These are phyloP conservation scores for Prosopocoilus inquinatus DNA, from an alignment of 2,888 invertebrate species.

Conservation along the genomic window DNA sequence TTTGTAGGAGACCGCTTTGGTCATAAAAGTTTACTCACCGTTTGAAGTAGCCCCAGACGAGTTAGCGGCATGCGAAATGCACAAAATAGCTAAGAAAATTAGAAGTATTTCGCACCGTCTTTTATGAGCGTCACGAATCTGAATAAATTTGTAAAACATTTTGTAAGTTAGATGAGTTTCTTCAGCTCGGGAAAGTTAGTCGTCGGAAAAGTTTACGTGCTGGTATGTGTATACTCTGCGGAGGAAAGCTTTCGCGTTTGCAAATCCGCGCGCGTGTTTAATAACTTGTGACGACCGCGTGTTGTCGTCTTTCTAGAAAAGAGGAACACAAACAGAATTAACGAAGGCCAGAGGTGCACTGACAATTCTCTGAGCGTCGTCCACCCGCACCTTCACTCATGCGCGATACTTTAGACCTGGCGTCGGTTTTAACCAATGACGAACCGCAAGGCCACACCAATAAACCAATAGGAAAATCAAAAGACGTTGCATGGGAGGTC, in stretches of 20 bases:
- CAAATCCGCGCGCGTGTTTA: constrained; percentile 3
- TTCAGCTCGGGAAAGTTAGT: neutral
- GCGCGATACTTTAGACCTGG: constrained; percentile 41
- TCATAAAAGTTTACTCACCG: constrained; percentile 35
- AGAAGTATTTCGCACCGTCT: constrained; percentile 22
- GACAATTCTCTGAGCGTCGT: constrained; percentile 39
- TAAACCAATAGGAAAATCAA: constrained; percentile 51
- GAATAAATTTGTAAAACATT: constrained; percentile 20
- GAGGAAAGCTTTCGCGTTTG: neutral
- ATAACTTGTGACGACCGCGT: constrained; percentile 31
- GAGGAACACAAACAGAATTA: constrained; percentile 32
- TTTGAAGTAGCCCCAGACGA: constrained; percentile 41
- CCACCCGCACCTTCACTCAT: constrained; percentile 44
- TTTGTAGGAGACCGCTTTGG: constrained; percentile 39
- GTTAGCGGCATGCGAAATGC: constrained; percentile 32
- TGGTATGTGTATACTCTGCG: neutral
- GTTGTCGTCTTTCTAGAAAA: constrained; percentile 17
- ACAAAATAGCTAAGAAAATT: constrained; percentile 32
- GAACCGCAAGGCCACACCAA: constrained; percentile 44
- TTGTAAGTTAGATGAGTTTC: constrained; percentile 13
- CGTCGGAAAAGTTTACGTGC: neutral
- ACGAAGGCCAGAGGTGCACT: constrained; percentile 41
- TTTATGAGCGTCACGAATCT: constrained; percentile 13
- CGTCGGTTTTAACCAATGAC: constrained; percentile 44
- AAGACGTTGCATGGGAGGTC: constrained; percentile 51